Base-by-base conservation (phyloP, 1,140 invertebrate species). In the Aplysia californica region DNA sequence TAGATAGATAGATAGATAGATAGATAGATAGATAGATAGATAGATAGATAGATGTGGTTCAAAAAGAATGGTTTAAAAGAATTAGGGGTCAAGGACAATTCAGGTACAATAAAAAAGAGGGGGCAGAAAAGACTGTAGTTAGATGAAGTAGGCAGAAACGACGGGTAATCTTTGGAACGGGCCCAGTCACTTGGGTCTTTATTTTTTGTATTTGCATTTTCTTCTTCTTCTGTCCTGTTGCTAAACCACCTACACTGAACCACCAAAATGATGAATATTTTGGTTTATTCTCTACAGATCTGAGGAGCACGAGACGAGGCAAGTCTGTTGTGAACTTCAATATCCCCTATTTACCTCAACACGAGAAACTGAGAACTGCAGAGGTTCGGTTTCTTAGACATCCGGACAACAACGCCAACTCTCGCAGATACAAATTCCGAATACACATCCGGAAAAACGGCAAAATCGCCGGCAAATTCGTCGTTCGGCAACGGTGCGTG, bases 381-480 rank as follows among this genome's bases (percentile, higher is more conserved):
- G 84, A 85, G 50, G n/a, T 85, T 6, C 73, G 84, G 18, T 76
- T 85, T 38, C 41, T 77, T 2, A 66, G 41, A 29, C 23, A 56
- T n/a, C 41, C 39, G 29, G 44, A 41, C 67, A 55, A 68, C 44
- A 41, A 75, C 3, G 68, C 36, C 0, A 76, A 3, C 35, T 67
- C 59, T 20, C 75, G 44, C 31, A 55, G 55, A 44, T 73, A 56
- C 58, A 75, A 77, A n/a, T 71, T 82, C 50, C 67, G 65, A 20
- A 58, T 84, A 10, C 18, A 74, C 15, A 64, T 84, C 20, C 36
- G 59, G 21, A 67, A 69, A 18, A 26, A 50, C 33, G 70, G 77
- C 1, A 61, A 66, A 6, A 26, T 50, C 0, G 59, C 81, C 26
- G 38, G 70, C 21, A 82, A 79, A 70, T 26, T 79, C 1, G 64